phyloP scores from a whole-genome alignment of 2,888 invertebrate species.

The Drosophila anomalipes region DNA sequence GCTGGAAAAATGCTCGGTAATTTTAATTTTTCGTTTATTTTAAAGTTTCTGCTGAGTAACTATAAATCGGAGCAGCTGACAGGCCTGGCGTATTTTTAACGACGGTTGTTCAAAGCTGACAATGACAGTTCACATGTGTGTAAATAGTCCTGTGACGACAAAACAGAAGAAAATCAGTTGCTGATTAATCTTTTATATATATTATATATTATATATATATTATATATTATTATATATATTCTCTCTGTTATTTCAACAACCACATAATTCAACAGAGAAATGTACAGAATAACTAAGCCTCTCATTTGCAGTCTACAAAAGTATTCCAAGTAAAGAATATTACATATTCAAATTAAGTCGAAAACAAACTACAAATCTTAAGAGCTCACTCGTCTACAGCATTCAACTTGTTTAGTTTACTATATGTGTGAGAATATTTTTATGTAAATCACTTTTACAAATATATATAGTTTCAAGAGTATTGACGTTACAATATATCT shows the following conservation, averaged over 20 bases:
- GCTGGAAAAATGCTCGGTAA: constrained; percentile 37
- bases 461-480: not conserved
- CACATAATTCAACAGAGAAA: not conserved
- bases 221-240: too few relatives aligned
- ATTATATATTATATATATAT: too few relatives aligned
- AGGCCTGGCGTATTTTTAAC: constrained; percentile 58
- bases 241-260: not conserved
- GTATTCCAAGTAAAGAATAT: not conserved
- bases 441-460: not conserved
- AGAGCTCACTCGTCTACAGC: not conserved
- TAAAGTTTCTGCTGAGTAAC: constrained; percentile 21
- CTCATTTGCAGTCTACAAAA: not conserved
- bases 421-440: not conserved
- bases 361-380: not conserved
- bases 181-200: constrained; percentile 8
- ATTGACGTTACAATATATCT: not conserved
- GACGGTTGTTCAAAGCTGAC: constrained; percentile 37
- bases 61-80: constrained; percentile 51
- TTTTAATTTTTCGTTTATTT: constrained; percentile 36
- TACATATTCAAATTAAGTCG: not conserved
- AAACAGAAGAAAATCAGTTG: constrained; percentile 4
- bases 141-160: constrained; percentile 2
- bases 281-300: not conserved
- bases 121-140: constrained; percentile 39
- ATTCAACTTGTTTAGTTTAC: not conserved